These are phyloP conservation scores for Cyclophora albipunctata DNA, from an alignment of 2,888 invertebrate species.

Conservation along the genomic window DNA sequence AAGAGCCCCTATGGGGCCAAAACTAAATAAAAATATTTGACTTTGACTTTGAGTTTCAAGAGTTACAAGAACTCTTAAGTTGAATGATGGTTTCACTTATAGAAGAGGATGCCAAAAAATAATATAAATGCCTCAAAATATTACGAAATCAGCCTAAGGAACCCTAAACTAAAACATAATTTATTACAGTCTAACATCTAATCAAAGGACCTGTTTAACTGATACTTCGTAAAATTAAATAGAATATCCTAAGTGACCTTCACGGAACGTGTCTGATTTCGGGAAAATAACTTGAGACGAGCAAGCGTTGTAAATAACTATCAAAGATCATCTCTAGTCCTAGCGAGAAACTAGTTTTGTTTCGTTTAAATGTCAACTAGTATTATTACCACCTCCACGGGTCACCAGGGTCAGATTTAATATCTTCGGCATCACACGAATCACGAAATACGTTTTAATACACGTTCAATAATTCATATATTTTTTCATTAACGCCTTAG, in stretches of 20 bases:
- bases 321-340: slow-evolving; percentile 32
- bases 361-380: slow-evolving; percentile 57
- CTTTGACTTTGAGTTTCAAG: too few relatives aligned
- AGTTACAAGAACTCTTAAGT: too few relatives aligned
- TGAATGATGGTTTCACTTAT: too few relatives aligned
- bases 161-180: too few relatives aligned
- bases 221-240: neutral
- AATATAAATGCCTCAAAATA: too few relatives aligned
- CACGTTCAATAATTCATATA: slow-evolving; percentile 4
- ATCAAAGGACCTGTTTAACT: too few relatives aligned
- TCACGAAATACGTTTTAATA: slow-evolving; percentile 16
- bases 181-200: too few relatives aligned
- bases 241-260: slow-evolving; percentile 26
- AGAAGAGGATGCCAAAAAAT: too few relatives aligned
- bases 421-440: slow-evolving; percentile 19
- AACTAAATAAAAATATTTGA: too few relatives aligned
- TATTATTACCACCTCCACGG: slow-evolving; percentile 50
- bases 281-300: slow-evolving; percentile 34
- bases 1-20: too few relatives aligned
- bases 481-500: neutral
- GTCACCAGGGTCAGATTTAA: slow-evolving; percentile 43
- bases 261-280: slow-evolving; percentile 23
- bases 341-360: slow-evolving; percentile 51
- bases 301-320: slow-evolving; percentile 22
- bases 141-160: too few relatives aligned